Percentiles rank a stretch among this genome's conserved stretches.
Evolutionary conservation across 2,113 vertebrate genomes (phyloP).

Genomic region (Datnioides undecimradiatus): DNA sequence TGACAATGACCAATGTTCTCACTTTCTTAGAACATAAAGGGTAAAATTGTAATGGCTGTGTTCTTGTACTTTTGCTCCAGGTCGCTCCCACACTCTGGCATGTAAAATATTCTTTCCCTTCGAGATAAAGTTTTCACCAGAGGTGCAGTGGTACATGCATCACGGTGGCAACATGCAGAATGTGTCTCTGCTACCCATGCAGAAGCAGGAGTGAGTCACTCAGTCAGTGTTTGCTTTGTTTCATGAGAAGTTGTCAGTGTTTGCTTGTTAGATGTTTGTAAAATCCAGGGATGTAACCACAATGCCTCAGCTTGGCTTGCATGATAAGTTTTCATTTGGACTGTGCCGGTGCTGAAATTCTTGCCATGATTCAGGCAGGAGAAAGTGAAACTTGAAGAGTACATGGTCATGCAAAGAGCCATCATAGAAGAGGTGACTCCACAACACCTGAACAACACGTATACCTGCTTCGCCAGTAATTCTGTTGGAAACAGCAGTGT

Average conservation of each 20-base stretch:
- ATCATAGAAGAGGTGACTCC: constrained; percentile 82
- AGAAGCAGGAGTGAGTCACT: constrained; percentile 47
- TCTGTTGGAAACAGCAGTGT: constrained; percentile 78
- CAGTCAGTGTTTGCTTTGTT: not conserved
- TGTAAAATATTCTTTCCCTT: constrained; percentile 86
- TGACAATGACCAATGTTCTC: not conserved
- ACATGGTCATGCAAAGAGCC: constrained; percentile 42
- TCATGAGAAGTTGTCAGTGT: not conserved
- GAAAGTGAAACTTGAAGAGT: not conserved
- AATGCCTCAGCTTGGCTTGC: not conserved
- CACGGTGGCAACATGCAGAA: constrained; percentile 46
- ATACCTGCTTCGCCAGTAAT: constrained; percentile 87
- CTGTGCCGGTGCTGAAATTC: not conserved
- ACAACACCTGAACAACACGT: constrained; percentile 81
- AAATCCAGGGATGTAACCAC: too few species aligned
- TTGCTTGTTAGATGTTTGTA: not conserved
- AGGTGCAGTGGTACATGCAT: constrained; percentile 83
- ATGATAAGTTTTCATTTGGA: not conserved
- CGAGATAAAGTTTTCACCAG: constrained; percentile 62
- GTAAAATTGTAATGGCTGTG: not conserved
- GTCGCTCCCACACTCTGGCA: constrained; percentile 79
- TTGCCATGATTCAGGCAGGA: constrained; percentile 36
- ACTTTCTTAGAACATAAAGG: not conserved
- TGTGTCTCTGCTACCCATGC: constrained; percentile 52
- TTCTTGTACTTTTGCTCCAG: constrained; percentile 72